Conservation (phyloP, 2,888 invertebrate species). For the Folsomia manolachei region DNA sequence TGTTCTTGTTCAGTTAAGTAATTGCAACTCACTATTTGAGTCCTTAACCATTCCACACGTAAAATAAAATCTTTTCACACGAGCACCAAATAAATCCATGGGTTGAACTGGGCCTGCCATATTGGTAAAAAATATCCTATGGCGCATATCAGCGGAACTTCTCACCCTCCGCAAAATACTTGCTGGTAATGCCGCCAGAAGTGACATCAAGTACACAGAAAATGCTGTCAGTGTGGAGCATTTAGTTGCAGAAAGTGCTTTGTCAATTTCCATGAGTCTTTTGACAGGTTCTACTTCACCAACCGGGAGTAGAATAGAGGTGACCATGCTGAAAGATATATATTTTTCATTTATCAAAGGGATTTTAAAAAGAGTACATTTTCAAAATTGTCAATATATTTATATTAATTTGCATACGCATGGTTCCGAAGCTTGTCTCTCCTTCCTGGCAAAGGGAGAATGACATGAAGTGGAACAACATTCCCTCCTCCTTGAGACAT, state of each 20-base stretch:
- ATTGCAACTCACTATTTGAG: neutral
- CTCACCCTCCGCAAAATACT: neutral
- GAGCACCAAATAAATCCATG: neutral
- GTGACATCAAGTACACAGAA: neutral
- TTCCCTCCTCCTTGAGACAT: neutral
- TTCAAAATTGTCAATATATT: neutral
- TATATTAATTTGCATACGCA: neutral
- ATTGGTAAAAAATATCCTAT: neutral
- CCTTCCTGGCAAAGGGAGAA: neutral
- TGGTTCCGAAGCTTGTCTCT: neutral
- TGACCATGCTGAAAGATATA: neutral
- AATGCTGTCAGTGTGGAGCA: neutral
- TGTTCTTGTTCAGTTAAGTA: too few relatives aligned
- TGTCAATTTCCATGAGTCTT: neutral
- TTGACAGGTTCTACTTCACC: neutral
- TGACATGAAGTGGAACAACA: neutral
- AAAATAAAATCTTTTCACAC: neutral
- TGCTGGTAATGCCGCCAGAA: neutral
- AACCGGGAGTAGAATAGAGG: neutral
- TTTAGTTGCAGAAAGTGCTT: neutral
- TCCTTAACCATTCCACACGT: neutral
- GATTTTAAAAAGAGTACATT: too few relatives aligned
- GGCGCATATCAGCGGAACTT: neutral
- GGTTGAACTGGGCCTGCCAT: neutral
- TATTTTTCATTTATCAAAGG: neutral